Percentiles rank a stretch among this genome's conserved stretches.
phyloP scores from a whole-genome alignment of 2,888 invertebrate genomes.

The Ennomos erosarius region DNA sequence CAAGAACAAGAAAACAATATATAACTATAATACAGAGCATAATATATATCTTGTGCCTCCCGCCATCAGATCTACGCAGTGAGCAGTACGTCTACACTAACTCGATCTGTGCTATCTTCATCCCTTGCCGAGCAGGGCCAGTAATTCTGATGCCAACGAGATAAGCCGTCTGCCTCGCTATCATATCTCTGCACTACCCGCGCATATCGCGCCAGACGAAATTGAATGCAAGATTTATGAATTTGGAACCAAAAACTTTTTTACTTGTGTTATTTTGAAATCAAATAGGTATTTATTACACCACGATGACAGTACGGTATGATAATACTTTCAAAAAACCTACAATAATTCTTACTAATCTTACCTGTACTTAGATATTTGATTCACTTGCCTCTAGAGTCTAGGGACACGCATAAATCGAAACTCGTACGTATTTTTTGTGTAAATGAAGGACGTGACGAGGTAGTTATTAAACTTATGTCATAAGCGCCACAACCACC shows the following conservation, averaged over 20 bases:
- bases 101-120: constrained; percentile 32
- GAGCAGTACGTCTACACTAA: constrained; percentile 4
- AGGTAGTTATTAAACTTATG: too few species aligned
- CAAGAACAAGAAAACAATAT: too few species aligned
- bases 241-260: background rate
- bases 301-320: too few species aligned
- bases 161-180: constrained; percentile 25
- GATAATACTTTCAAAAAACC: too few species aligned
- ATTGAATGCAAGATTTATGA: constrained; percentile 19
- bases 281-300: too few species aligned
- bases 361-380: too few species aligned
- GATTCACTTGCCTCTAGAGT: too few species aligned
- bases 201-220: constrained; percentile 7
- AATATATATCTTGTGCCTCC: background rate
- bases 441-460: too few species aligned
- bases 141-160: constrained; percentile 31
- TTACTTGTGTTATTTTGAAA: background rate
- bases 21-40: background rate
- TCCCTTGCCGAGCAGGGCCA: constrained; percentile 24
- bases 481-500: too few species aligned
- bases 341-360: too few species aligned
- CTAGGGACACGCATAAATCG: too few species aligned
- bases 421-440: too few species aligned
- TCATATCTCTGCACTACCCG: constrained; percentile 18
- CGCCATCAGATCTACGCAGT: constrained; percentile 7